These are phyloP conservation scores for Hydropsyche betteni DNA, from an alignment of 2,888 invertebrate genomes.

Conservation along the genomic window DNA sequence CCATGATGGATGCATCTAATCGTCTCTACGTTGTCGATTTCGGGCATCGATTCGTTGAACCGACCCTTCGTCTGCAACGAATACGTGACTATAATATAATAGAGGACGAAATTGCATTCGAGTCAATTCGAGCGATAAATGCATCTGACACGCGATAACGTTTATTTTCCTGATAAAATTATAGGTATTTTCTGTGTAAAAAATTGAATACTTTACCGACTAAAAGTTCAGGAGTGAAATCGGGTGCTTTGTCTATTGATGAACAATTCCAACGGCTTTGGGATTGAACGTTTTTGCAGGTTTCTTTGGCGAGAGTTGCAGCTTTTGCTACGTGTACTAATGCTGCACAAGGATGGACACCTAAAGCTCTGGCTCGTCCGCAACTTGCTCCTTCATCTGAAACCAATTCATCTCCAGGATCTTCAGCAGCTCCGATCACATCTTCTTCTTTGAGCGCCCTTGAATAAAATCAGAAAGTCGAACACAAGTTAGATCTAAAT, in stretches of 20 bases:
- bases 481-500: background rate
- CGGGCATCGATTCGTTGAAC: background rate
- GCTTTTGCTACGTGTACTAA: slow-evolving; percentile 83
- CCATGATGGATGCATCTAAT: slow-evolving; percentile 12
- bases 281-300: slow-evolving; percentile 76
- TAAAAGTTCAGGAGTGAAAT: slow-evolving; percentile 78
- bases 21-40: slow-evolving; percentile 19
- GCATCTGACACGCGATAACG: background rate
- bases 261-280: slow-evolving; percentile 87
- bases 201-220: slow-evolving; percentile 67
- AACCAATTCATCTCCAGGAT: slow-evolving; percentile 21
- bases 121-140: background rate
- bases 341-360: slow-evolving; percentile 61
- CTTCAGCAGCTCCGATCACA: slow-evolving; percentile 24
- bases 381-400: slow-evolving; percentile 34
- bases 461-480: background rate
- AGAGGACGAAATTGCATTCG: background rate
- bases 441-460: slow-evolving; percentile 40
- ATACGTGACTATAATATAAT: background rate
- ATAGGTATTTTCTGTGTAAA: background rate
- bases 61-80: slow-evolving; percentile 3
- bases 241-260: slow-evolving; percentile 75
- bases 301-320: slow-evolving; percentile 72
- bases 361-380: slow-evolving; percentile 17
- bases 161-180: no score